Conservation (phyloP, 2,113 vertebrate genomes). For the Heterochromis multidens region DNA sequence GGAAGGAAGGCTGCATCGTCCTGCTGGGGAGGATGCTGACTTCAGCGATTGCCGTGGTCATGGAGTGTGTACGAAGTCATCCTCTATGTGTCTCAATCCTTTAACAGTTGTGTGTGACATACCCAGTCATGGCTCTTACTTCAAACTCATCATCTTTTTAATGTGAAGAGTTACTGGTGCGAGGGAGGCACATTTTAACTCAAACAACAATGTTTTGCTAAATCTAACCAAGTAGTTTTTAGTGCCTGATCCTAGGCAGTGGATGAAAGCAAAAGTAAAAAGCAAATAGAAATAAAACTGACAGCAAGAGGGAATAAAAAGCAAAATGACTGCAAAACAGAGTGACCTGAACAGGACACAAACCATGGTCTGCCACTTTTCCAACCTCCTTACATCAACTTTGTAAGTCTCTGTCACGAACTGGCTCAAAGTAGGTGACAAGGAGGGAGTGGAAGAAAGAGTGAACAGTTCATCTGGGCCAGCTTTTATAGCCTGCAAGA, state of each 20-base stretch:
- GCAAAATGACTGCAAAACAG: background rate
- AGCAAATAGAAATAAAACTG: background rate
- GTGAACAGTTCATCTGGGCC: too few species aligned
- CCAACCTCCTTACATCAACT: background rate
- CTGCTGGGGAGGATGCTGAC: too few species aligned
- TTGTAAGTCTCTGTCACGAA: too few species aligned
- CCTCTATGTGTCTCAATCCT: background rate
- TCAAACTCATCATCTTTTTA: background rate
- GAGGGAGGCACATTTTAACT: background rate
- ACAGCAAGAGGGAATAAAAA: background rate
- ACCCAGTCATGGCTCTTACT: background rate
- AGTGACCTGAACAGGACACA: background rate
- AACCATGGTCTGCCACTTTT: background rate
- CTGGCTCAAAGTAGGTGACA: too few species aligned
- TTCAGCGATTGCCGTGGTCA: too few species aligned
- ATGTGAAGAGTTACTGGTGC: background rate
- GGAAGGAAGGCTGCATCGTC: background rate
- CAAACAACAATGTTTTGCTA: rapidly evolving
- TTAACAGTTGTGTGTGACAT: background rate
- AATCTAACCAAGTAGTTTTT: background rate
- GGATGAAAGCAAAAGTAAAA: background rate
- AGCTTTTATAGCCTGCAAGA: too few species aligned
- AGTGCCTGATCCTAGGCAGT: background rate
- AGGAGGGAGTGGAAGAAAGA: too few species aligned
- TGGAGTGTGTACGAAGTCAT: too few species aligned